phyloP scores from a whole-genome alignment of 2,888 invertebrate genomes.

The Eulithis prunata region DNA sequence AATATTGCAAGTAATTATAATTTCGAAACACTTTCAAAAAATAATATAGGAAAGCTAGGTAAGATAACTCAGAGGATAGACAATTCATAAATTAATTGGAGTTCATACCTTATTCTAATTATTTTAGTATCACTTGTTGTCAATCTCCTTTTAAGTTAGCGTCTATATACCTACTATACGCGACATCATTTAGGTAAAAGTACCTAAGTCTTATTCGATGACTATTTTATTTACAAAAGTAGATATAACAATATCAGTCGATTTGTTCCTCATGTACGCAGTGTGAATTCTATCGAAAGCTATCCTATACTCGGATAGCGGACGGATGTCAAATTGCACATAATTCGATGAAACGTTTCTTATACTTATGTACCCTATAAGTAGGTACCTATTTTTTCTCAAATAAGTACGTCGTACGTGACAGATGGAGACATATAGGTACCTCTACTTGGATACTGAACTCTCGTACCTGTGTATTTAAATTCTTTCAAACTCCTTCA shows the following conservation, averaged over 20 bases:
- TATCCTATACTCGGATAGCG: constrained; percentile 49
- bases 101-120: no score
- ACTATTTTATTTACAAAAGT: constrained; percentile 8
- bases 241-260: constrained; percentile 25
- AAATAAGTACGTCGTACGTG: constrained; percentile 2
- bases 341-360: constrained; percentile 33
- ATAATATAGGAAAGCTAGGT: no score
- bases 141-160: background rate
- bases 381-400: background rate
- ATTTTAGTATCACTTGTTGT: background rate
- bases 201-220: background rate
- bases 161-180: background rate
- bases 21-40: no score
- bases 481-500: background rate
- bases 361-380: background rate
- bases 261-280: constrained; percentile 31
- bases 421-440: background rate
- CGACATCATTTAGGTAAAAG: background rate
- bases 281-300: constrained; percentile 54
- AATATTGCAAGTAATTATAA: no score
- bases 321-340: constrained; percentile 61
- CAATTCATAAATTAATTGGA: no score
- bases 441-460: background rate
- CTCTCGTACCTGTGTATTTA: constrained; percentile 3
- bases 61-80: no score